These are phyloP conservation scores for Palythoa heliodiscus DNA, from an alignment of 92 coral and sea anemone genomes.

Conservation along the genomic window DNA sequence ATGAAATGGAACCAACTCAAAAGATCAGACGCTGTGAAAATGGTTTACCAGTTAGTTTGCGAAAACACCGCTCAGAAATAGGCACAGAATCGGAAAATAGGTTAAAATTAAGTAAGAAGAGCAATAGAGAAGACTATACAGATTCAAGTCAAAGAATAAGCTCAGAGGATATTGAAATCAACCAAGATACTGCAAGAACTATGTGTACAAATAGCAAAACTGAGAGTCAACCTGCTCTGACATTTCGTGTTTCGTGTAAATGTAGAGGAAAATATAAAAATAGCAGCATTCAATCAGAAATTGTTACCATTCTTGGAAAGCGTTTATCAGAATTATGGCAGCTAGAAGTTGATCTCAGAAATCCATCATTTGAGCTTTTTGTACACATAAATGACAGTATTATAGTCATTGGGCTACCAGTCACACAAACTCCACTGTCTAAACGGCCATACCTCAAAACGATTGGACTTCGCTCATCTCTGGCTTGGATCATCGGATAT, in stretches of 20 bases:
- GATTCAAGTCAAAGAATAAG: not conserved
- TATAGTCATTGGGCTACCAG: conserved; percentile 33
- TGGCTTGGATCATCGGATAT: conserved; percentile 37
- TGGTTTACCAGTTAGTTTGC: not conserved
- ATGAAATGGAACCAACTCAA: not conserved
- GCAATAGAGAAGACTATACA: not conserved
- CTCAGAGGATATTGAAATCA: not conserved
- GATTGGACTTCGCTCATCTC: conserved; percentile 34
- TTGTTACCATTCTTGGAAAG: conserved; percentile 17
- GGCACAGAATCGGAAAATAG: not conserved
- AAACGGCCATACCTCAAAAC: conserved; percentile 36
- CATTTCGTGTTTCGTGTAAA: conserved; percentile 39
- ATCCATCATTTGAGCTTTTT: conserved; percentile 28
- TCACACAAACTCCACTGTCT: conserved; percentile 20
- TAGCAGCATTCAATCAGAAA: conserved; percentile 2
- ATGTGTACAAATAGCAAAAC: not conserved
- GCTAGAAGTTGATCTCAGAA: conserved; percentile 30
- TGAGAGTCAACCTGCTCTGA: not conserved
- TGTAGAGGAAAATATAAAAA: conserved; percentile 31
- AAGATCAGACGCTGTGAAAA: conserved; percentile 20
- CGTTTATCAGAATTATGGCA: conserved; percentile 18
- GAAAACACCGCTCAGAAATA: not conserved
- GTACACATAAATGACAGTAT: conserved; percentile 24
- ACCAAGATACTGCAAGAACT: not conserved
- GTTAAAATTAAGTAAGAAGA: not conserved